Base-by-base conservation (phyloP, 2,888 invertebrate genomes). In the Caenorhabditis virilis region DNA sequence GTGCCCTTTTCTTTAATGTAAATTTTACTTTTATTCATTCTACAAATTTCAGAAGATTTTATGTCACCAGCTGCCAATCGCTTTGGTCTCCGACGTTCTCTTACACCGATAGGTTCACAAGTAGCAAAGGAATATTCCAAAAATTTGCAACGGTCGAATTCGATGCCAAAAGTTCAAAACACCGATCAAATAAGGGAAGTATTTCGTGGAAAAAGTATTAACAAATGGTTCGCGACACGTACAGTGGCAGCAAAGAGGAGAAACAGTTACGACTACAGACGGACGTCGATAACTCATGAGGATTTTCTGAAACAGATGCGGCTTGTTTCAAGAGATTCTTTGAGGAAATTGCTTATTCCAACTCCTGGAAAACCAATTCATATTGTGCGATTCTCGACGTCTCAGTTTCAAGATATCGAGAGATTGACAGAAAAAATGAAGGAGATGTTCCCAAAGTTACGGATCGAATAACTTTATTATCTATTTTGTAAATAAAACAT, bases 141-240 rank as follows among this genome's bases (percentile, higher is more conserved):
- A 13, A 7, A 50, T 15, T 46, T 63, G 9, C 36, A 50, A 41
- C 18, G 63, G 9, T 63, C 63, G 9, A 46, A 57, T n/a, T 63
- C 64, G 5, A 36, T 56, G 39, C 55, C 59, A 2, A 48, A 52
- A 22, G 49, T 59, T 16, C 53, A 58, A 26, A 58, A 54, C 20
- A 54, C 55, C 46, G 54, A 63, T 22, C 54, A 58, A 47, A 51
- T 58, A 20, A 58, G 50, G 23, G 58, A 46, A 18, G 64, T 54
- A 16, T 51, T 57, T 11, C 23, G 58, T 7, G 20, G 51, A n/a
- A 58, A 51, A 27, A 59, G 51, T 23, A 36, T 65, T 20, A 41
- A 45, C 15, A 59, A 60, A 51, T 65, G 65, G 65, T 65, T 60
- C 43, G 59, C 59, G n/a, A 65, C 55, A 18, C 33, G 55, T 18